A percentile compares a stretch with the other conserved stretches of the same genome.
Conservation (phyloP, 2,113 vertebrate genomes). For the Amphilophus citrinellus region DNA sequence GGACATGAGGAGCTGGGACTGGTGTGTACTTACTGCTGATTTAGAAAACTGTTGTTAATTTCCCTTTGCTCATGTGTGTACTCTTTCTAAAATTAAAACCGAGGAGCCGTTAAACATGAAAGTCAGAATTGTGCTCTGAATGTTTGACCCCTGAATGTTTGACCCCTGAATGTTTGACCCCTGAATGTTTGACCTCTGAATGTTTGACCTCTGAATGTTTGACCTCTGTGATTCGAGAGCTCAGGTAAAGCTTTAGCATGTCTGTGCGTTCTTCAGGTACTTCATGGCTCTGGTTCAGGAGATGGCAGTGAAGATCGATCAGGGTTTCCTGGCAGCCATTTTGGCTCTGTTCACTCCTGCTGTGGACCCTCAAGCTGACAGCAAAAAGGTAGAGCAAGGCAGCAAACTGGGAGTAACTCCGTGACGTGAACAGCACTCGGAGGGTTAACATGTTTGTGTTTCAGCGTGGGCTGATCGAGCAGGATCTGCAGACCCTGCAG, state of each 20-base stretch:
- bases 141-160: too few relatives aligned
- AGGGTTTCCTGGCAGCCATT: constrained; percentile 91
- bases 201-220: too few relatives aligned
- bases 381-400: constrained; percentile 83
- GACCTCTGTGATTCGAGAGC: neutral
- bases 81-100: too few relatives aligned
- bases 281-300: constrained; percentile 99
- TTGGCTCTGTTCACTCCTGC: constrained; percentile 86
- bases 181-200: too few relatives aligned
- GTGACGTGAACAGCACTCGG: accelerated
- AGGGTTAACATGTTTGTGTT: constrained; percentile 33
- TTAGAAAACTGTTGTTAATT: too few relatives aligned
- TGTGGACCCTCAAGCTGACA: constrained; percentile 80
- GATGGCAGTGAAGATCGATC: constrained; percentile 97
- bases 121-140: neutral
- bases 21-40: too few relatives aligned
- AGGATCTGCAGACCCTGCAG: constrained; percentile 88
- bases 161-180: too few relatives aligned
- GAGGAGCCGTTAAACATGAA: too few relatives aligned
- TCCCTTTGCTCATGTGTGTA: too few relatives aligned
- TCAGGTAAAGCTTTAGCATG: neutral
- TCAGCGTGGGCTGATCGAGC: constrained; percentile 87
- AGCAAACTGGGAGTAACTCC: neutral
- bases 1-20: too few relatives aligned
- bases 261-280: constrained; percentile 81